phyloP scores from a whole-genome alignment of 2,888 invertebrate genomes.

The Tiliacea citrago region DNA sequence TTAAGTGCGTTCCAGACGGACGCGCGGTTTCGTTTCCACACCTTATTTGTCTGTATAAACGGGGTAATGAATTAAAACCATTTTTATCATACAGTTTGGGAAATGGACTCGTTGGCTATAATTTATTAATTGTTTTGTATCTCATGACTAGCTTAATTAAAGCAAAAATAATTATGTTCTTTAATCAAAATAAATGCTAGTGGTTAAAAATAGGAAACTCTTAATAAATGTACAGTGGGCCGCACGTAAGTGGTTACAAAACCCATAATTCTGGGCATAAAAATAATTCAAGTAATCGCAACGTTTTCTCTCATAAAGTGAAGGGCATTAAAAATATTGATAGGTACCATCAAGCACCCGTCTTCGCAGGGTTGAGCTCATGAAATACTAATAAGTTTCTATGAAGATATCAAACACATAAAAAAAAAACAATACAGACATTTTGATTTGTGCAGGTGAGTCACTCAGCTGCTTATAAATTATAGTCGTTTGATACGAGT shows the following conservation, averaged over 20 bases:
- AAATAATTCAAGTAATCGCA: no score
- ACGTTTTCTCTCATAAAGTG: not conserved
- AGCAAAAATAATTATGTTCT: conserved; percentile 10
- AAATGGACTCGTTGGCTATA: conserved; percentile 24
- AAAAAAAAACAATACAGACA: conserved; percentile 47
- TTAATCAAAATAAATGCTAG: conserved; percentile 1
- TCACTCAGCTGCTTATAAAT: conserved; percentile 67
- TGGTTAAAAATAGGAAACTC: not conserved
- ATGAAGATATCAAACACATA: conserved; percentile 50
- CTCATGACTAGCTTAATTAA: conserved; percentile 32
- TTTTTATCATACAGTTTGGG: conserved; percentile 33
- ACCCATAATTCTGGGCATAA: no score
- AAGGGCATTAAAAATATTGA: conserved; percentile 24
- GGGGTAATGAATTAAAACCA: conserved; percentile 60
- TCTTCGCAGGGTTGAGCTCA: conserved; percentile 38
- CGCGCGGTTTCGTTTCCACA: conserved; percentile 65
- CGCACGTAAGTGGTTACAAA: no score
- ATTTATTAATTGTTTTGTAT: conserved; percentile 29
- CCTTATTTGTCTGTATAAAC: conserved; percentile 66
- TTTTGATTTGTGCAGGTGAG: conserved; percentile 69
- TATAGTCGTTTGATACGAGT: conserved; percentile 44
- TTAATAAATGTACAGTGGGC: no score
- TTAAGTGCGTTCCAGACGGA: conserved; percentile 70
- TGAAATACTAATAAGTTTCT: conserved; percentile 57
- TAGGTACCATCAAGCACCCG: conserved; percentile 31